Evolutionary conservation across 2,797 vertebrate genomes (phyloP), one percentile per base, ranked within the genome.

Genomic region (Enteromius anoplus): DNA sequence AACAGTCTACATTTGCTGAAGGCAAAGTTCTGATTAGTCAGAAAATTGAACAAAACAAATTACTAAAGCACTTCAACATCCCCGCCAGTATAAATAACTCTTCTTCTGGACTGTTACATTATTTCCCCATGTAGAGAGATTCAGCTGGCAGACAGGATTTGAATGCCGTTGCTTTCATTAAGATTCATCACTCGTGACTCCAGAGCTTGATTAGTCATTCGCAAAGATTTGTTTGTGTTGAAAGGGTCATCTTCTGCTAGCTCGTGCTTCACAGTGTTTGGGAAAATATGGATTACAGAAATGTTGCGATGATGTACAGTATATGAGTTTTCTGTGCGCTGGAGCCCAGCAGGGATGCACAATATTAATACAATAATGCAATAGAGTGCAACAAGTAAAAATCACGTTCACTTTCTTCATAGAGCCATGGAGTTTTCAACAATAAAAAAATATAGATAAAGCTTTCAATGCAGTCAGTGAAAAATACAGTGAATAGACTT

Each of bases 151-250:
- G 71, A 73, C 45, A 49, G 29, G 32, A 26, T 66, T 75, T 75
- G 14, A 64, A 64, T 42, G 49, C 68, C 17, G 37, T 29, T 51
- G 11, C 47, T 58, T n/a, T 80, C 84, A 80, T 85, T 87, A 75
- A 85, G 49, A 87, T 85, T 75, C 70, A 82, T 73, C 81, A 80
- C 23, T 73, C 17, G 75, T 26, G 51, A 68, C 85, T 82, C 78
- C 71, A 73, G 75, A 65, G 58, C 75, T 85, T 87, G 83, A 86
- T 85, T 85, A 88, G 84, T 84, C 87, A 82, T 80, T 85, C 79
- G 75, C 70, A 66, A 80, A 85, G 71, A 85, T 80, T 78, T 80
- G 75, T 83, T 80, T 80, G 76, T 86, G 76, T 62, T 81, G 23
- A 80, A 75, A 78, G 84, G 82, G 81, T 82, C 66, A 19, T 75